Evolutionary conservation across 2,797 vertebrate genomes (phyloP).

Genomic region (Scolopax bukidnonensis): DNA sequence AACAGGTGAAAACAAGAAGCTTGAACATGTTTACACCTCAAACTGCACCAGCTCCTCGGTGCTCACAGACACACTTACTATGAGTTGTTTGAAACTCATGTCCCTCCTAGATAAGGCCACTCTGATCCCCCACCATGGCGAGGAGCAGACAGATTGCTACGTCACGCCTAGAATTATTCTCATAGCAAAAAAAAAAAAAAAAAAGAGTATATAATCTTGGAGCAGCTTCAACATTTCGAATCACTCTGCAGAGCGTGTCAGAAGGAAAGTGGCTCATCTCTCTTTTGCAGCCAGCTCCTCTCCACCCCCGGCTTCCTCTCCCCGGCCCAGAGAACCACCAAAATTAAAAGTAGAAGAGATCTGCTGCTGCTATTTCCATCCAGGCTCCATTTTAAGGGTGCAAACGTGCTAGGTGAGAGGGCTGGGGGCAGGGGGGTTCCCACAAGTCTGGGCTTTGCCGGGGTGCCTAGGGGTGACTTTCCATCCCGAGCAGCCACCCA

Average conservation of each 20-base stretch:
- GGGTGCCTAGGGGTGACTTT: not conserved
- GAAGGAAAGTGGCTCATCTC: constrained; percentile 11
- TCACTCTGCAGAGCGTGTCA: not conserved
- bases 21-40: not conserved
- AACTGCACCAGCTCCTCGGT: not conserved
- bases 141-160: not conserved
- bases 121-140: not conserved
- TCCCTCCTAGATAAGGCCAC: not conserved
- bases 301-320: constrained; percentile 52
- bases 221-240: not conserved
- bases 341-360: not conserved
- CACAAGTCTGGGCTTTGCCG: rapidly evolving
- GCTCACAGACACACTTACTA: not conserved
- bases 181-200: not conserved
- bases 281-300: constrained; percentile 4
- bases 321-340: constrained; percentile 3
- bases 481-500: not conserved
- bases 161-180: not conserved
- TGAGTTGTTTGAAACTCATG: rapidly evolving
- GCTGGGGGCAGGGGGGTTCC: not conserved
- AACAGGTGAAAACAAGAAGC: not conserved
- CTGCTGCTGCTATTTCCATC: constrained; percentile 13
- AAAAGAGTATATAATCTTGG: not conserved
- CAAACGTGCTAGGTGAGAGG: rapidly evolving
- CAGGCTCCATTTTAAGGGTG: not conserved